phyloP scores from a whole-genome alignment of 2,113 vertebrate species.

The Callionymus lyra region DNA sequence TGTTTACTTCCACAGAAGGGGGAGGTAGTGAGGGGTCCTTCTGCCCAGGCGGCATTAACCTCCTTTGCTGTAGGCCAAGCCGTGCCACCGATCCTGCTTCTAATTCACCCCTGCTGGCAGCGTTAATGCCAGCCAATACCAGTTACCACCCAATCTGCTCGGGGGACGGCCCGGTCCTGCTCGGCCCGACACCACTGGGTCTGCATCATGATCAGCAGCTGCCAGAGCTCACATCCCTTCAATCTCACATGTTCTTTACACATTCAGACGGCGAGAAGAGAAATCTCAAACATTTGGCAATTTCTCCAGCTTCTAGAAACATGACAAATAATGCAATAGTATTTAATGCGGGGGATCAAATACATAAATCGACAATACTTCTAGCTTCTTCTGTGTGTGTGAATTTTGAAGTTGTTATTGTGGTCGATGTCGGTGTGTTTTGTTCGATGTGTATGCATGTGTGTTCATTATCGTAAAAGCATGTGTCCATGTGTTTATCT shows the following conservation, averaged over 20 bases:
- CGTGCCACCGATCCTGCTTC: slow-evolving; percentile 59
- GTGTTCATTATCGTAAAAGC: no score
- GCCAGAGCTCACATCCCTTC: slow-evolving; percentile 8
- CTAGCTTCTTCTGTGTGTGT: no score
- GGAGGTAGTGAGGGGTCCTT: slow-evolving; percentile 9
- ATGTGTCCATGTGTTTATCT: no score
- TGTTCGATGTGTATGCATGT: no score
- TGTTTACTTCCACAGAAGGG: slow-evolving; percentile 2
- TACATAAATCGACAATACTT: no score
- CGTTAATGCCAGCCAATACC: slow-evolving; percentile 56
- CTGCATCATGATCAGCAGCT: slow-evolving; percentile 21
- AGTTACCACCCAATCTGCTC: slow-evolving; percentile 62
- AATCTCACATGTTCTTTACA: not conserved
- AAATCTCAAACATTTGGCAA: no score
- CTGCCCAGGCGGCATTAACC: slow-evolving; percentile 62
- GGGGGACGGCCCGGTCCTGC: slow-evolving; percentile 33
- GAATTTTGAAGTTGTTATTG: no score
- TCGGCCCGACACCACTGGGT: slow-evolving; percentile 14
- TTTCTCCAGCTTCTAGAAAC: no score
- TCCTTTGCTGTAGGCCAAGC: slow-evolving; percentile 44
- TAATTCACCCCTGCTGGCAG: slow-evolving; percentile 63
- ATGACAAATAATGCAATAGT: no score
- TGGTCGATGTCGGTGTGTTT: no score
- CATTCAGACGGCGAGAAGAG: no score
- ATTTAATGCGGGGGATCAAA: no score